Conservation (phyloP, 2,113 vertebrate genomes). For the Nipponia nippon region DNA sequence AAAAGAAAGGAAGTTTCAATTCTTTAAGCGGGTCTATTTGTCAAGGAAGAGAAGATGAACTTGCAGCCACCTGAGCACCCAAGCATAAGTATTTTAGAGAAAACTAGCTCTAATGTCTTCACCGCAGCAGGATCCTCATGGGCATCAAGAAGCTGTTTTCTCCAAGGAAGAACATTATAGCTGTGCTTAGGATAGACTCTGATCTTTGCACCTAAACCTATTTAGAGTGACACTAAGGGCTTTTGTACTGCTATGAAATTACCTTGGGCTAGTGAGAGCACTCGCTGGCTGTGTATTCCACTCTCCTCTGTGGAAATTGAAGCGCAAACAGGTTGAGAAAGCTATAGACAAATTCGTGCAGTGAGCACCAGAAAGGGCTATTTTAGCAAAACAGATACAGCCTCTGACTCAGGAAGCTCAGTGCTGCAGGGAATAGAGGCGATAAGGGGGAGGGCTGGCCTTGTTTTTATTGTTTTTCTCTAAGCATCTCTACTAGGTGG, state of each 20-base stretch:
- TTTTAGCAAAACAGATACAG: neutral
- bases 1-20: constrained; percentile 19
- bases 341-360: neutral
- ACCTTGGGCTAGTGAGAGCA: constrained; percentile 1
- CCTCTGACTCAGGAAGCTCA: neutral
- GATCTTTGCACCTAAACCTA: constrained; percentile 57
- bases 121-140: neutral
- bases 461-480: neutral
- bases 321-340: constrained; percentile 3
- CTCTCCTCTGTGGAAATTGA: neutral
- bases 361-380: neutral
- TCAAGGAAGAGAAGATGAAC: constrained; percentile 32
- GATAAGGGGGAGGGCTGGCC: neutral
- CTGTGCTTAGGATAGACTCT: constrained; percentile 27
- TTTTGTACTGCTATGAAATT: constrained; percentile 47
- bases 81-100: constrained; percentile 3
- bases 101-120: constrained; percentile 25
- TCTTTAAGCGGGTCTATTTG: constrained; percentile 24
- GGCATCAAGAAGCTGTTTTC: constrained; percentile 17
- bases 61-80: constrained; percentile 36
- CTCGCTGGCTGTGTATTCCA: neutral
- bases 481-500: neutral
- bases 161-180: constrained; percentile 26
- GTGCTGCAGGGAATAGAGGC: neutral
- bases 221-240: constrained; percentile 22